A percentile compares a stretch with the other conserved stretches of the same genome.
These are phyloP conservation scores for Eilema sororculum DNA, from an alignment of 2,888 invertebrate species.

Conservation along the genomic window DNA sequence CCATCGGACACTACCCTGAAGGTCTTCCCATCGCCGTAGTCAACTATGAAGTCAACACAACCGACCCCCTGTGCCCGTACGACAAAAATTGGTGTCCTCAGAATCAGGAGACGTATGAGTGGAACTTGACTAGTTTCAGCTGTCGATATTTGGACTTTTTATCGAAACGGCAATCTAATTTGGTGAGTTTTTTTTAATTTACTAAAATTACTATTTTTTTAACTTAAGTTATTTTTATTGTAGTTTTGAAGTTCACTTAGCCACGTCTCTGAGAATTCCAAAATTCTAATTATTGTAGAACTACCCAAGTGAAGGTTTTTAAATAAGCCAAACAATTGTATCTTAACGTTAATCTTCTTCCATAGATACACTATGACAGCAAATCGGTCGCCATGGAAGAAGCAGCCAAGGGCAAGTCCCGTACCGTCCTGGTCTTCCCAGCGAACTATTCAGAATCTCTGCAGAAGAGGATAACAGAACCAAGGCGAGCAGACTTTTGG, in stretches of 20 bases:
- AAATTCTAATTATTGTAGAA: too few species aligned
- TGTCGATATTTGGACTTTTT: conserved; percentile 92
- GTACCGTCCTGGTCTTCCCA: conserved; percentile 92
- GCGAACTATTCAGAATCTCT: conserved; percentile 92
- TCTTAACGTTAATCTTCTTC: background rate
- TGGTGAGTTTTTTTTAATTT: conserved; percentile 85
- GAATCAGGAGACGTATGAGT: conserved; percentile 71
- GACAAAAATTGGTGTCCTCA: conserved; percentile 85
- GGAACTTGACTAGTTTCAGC: conserved; percentile 89
- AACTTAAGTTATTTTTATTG: too few species aligned
- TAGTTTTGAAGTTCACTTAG: too few species aligned
- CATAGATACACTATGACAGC: conserved; percentile 84
- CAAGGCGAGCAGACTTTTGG: conserved; percentile 86
- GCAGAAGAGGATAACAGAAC: conserved; percentile 87
- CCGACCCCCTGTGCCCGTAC: conserved; percentile 79
- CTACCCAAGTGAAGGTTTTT: too few species aligned
- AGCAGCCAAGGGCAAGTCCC: conserved; percentile 90
- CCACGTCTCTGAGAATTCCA: too few species aligned
- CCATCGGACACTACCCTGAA: conserved; percentile 95
- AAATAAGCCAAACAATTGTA: too few species aligned
- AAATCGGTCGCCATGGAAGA: conserved; percentile 89
- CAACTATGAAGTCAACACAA: conserved; percentile 90
- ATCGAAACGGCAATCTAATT: conserved; percentile 88
- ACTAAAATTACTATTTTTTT: too few species aligned
- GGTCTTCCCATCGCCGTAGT: conserved; percentile 92